Conservation (phyloP, 2,888 invertebrate species). For the Euplexia lucipara region DNA sequence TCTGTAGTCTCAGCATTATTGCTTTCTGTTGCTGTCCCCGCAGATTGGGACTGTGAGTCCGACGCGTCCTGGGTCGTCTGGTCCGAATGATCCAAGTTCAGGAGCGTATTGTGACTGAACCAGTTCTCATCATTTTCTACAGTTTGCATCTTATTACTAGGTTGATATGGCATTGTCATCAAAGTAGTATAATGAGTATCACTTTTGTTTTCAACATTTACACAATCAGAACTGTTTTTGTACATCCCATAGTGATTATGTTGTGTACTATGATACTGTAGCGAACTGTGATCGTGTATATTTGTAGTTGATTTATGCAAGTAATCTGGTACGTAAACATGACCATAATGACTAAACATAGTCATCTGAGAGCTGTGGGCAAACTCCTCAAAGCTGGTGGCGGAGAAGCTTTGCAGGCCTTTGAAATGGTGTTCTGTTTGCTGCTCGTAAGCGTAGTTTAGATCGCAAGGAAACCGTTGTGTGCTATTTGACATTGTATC, state of each 20-base stretch:
- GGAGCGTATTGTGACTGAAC: constrained; percentile 86
- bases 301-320: constrained; percentile 80
- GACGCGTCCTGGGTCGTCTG: constrained; percentile 81
- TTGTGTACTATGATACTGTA: constrained; percentile 81
- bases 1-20: constrained; percentile 87
- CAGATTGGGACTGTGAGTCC: constrained; percentile 70
- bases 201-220: constrained; percentile 86
- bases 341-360: constrained; percentile 89
- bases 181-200: constrained; percentile 92
- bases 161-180: constrained; percentile 92
- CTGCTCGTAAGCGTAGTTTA: constrained; percentile 85
- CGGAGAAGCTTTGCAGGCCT: constrained; percentile 87
- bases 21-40: constrained; percentile 70
- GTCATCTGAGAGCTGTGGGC: constrained; percentile 89
- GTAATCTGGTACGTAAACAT: constrained; percentile 87
- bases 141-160: constrained; percentile 93
- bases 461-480: constrained; percentile 87
- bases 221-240: constrained; percentile 81
- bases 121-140: constrained; percentile 90
- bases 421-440: constrained; percentile 81
- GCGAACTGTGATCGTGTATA: constrained; percentile 77
- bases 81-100: constrained; percentile 83
- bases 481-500: constrained; percentile 80
- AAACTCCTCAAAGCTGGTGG: constrained; percentile 89
- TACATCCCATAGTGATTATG: constrained; percentile 85